A percentile compares a stretch with the other conserved stretches of the same genome.
These are phyloP conservation scores for Megalurothrips usitatus DNA, from an alignment of 2,888 invertebrate species.

Conservation along the genomic window DNA sequence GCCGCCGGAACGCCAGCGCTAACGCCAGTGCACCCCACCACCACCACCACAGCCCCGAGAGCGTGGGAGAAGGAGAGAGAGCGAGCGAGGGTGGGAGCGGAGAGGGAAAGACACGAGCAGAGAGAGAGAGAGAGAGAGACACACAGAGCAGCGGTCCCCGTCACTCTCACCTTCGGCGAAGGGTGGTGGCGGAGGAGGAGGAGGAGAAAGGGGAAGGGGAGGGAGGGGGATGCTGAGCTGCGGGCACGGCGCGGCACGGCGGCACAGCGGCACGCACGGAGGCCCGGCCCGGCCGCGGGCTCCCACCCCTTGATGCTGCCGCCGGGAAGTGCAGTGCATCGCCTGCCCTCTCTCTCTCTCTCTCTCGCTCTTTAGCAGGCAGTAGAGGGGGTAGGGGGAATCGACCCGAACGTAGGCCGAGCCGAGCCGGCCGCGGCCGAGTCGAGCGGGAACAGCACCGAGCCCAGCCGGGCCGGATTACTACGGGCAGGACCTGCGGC, in stretches of 20 bases:
- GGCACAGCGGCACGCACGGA: background rate
- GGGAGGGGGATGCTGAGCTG: no score
- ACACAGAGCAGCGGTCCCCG: background rate
- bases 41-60: background rate
- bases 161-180: conserved; percentile 16
- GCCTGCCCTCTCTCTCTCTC: background rate
- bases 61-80: conserved; percentile 17
- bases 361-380: background rate
- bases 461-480: background rate
- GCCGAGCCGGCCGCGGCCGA: background rate
- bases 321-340: background rate
- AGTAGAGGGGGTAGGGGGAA: background rate
- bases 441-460: background rate
- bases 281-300: background rate
- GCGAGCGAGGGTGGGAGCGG: conserved; percentile 22
- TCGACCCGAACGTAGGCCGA: background rate
- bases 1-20: no score
- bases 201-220: no score
- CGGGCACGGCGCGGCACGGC: no score
- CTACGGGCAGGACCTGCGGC: no score
- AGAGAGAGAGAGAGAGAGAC: conserved; percentile 25
- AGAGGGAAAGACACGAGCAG: conserved; percentile 19
- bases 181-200: background rate
- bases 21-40: background rate
- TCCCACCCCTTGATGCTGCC: no score